phyloP scores from a whole-genome alignment of 2,888 invertebrate species.

The Villa cingulata region DNA sequence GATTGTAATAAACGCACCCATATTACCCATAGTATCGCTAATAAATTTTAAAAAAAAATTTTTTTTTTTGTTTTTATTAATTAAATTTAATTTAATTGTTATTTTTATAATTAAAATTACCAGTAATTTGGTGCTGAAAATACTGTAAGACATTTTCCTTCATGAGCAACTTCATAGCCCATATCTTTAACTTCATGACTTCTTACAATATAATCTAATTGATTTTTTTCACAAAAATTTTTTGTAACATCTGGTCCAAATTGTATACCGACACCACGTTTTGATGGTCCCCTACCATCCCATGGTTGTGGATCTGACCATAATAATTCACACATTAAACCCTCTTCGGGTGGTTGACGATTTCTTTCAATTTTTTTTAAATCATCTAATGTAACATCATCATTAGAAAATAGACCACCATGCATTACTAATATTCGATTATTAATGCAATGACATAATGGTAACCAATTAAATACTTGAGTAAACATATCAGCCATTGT shows the following conservation, averaged over 20 bases:
- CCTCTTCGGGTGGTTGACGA: constrained; percentile 93
- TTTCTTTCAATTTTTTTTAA: constrained; percentile 81
- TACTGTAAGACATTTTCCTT: constrained; percentile 93
- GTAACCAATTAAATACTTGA: constrained; percentile 96
- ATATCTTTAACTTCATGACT: constrained; percentile 96
- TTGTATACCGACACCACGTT: constrained; percentile 95
- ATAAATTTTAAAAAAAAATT: constrained; percentile 24
- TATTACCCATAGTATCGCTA: constrained; percentile 98
- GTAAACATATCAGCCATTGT: constrained; percentile 97
- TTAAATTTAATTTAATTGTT: constrained; percentile 2
- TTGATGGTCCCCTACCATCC: constrained; percentile 78
- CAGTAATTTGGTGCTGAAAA: constrained; percentile 99
- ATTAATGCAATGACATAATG: constrained; percentile 91
- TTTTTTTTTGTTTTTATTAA: constrained; percentile 1
- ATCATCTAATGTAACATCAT: constrained; percentile 85
- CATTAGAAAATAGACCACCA: constrained; percentile 90
- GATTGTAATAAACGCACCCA: constrained; percentile 93
- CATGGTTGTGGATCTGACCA: constrained; percentile 98
- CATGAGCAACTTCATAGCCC: constrained; percentile 90
- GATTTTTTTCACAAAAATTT: constrained; percentile 69
- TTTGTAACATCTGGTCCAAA: constrained; percentile 96
- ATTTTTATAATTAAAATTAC: too few relatives aligned
- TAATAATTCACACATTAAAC: constrained; percentile 94
- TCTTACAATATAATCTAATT: constrained; percentile 83
- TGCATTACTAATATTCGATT: constrained; percentile 80